These are phyloP conservation scores for Gymnarchus niloticus DNA, from an alignment of 2,113 vertebrate genomes.

Conservation along the genomic window DNA sequence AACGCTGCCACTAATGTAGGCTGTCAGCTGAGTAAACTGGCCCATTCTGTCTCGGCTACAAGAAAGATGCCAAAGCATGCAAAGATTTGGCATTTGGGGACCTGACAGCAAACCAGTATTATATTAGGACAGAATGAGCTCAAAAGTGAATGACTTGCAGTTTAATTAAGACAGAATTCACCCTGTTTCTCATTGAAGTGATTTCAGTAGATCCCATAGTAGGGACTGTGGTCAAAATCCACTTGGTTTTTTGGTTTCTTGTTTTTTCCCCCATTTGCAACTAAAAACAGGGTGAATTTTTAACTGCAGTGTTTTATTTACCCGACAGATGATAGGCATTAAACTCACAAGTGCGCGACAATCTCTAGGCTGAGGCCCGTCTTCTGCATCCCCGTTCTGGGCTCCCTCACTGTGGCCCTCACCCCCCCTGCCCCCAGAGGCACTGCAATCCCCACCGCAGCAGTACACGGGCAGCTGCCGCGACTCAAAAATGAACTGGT, in stretches of 20 bases:
- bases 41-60: neutral
- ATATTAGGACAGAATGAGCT: neutral
- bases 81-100: neutral
- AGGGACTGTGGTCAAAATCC: neutral
- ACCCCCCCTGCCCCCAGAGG: neutral
- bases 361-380: neutral
- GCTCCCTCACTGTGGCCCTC: neutral
- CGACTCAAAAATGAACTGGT: conserved; percentile 38
- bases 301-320: neutral
- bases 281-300: neutral
- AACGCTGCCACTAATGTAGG: neutral
- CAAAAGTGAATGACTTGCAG: no score
- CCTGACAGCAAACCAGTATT: neutral
- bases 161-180: no score
- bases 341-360: neutral
- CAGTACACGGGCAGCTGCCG: conserved; percentile 31
- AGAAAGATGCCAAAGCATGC: neutral
- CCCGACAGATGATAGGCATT: neutral
- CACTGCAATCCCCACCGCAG: neutral
- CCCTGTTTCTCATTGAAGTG: no score
- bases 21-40: neutral
- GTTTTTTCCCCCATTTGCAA: neutral
- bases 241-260: no score
- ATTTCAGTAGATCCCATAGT: neutral
- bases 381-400: neutral